These are phyloP conservation scores for Okapia johnstoni DNA, from an alignment of 2,113 vertebrate species.

Conservation along the genomic window DNA sequence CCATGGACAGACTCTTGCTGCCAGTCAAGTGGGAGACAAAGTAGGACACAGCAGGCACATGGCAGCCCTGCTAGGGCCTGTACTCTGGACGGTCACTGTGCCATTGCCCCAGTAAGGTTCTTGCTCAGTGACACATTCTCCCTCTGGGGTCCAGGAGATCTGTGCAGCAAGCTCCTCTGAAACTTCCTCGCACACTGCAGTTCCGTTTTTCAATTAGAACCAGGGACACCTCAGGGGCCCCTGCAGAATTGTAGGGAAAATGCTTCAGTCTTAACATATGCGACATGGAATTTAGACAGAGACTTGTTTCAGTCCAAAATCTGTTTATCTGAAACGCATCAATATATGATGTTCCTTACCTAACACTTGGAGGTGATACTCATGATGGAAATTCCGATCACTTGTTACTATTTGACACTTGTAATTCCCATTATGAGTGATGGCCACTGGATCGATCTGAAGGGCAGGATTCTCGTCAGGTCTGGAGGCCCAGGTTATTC, in stretches of 20 bases:
- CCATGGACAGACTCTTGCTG: constrained; percentile 31
- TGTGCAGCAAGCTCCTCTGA: constrained; percentile 72
- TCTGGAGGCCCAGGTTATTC: constrained; percentile 52
- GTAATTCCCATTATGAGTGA: constrained; percentile 69
- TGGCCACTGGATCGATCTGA: constrained; percentile 40
- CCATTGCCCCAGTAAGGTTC: neutral
- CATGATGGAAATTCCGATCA: neutral
- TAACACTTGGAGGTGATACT: constrained; percentile 8
- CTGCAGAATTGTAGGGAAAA: constrained; percentile 5
- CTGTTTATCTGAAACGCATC: neutral
- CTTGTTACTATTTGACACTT: fast-evolving
- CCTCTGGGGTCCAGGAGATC: constrained; percentile 63
- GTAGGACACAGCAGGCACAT: constrained; percentile 21
- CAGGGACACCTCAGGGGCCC: constrained; percentile 49
- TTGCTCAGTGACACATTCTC: neutral
- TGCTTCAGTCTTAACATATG: neutral
- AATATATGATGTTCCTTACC: constrained; percentile 65
- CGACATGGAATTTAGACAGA: neutral
- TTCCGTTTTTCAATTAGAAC: fast-evolving
- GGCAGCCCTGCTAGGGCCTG: neutral
- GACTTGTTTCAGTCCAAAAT: neutral
- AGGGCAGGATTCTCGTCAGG: neutral
- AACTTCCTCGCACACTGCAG: constrained; percentile 37
- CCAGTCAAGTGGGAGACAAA: constrained; percentile 55
- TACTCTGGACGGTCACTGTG: constrained; percentile 67